Evolutionary conservation across 2,113 vertebrate species (phyloP).

Genomic region (Pluvialis apricaria): DNA sequence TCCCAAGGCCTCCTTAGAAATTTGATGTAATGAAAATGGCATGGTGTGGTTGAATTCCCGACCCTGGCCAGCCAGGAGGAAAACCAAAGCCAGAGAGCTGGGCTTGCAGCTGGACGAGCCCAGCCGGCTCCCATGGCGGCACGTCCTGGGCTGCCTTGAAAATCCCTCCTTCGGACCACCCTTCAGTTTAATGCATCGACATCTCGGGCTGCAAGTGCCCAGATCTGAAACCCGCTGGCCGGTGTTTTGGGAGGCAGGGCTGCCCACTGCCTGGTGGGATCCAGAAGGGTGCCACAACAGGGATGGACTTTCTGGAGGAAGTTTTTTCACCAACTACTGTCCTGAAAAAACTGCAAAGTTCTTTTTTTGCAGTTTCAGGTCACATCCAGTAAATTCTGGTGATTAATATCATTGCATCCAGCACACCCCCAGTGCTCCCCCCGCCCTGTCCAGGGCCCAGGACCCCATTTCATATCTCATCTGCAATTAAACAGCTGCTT

Average conservation of each 20-base stretch:
- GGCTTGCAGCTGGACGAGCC: background rate
- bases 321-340: background rate
- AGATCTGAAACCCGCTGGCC: rapidly evolving
- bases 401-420: background rate
- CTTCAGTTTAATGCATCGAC: background rate
- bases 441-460: too few relatives aligned
- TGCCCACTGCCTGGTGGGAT: background rate
- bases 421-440: rapidly evolving
- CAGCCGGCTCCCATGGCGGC: background rate
- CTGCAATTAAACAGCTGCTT: background rate
- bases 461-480: background rate
- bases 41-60: background rate
- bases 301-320: background rate
- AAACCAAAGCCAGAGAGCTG: rapidly evolving
- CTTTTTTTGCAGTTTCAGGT: background rate
- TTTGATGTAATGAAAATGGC: background rate
- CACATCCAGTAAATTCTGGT: background rate
- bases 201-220: background rate
- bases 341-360: background rate
- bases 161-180: rapidly evolving
- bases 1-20: background rate
- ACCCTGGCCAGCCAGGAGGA: background rate
- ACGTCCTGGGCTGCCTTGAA: background rate
- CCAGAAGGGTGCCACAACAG: background rate
- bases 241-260: background rate